Evolutionary conservation across 2,113 vertebrate genomes (phyloP), one percentile per base, ranked within the genome.

Genomic region (Lichenostomus cassidix): DNA sequence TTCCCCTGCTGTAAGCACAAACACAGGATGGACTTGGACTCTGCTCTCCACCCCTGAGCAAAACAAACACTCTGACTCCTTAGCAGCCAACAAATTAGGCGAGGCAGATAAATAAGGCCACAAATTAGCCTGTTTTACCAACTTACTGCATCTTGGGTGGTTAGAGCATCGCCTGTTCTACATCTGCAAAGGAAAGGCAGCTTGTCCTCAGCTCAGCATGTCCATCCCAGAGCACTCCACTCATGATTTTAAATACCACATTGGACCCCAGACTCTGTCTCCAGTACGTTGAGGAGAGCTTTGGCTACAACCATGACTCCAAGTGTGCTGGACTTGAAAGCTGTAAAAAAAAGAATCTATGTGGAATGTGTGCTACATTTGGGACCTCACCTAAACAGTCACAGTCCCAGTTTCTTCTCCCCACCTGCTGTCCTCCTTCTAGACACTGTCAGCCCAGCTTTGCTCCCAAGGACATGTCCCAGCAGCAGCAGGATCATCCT

Each of bases 371-470:
- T 10, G 11, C 35, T 31, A 25, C 15, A 2, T 16, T 62, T 31
- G 33, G 63, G 58, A 55, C 46, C 75, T 78, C 58, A 42, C 37
- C 41, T 31, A 1, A 14, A 9, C 14, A 22, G 14, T 8, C 71
- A 12, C 37, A 33, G 29, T 78, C 23, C 18, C 27, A 4, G 4
- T 24, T 62, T 58, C 31, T 63, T 52, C 41, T 83, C 19, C 62
- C 65, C 2, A 0, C 6, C 23, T 76, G 35, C 53, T 49, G 13
- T 39, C 20, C 24, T 79, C 19, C 27, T 35, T 10, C 27, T 37
- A 15, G 1, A 1, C 29, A 0, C 55, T n/a, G 3, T 15, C n/a
- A 29, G 10, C 35, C 49, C 49, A 44, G 39, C 2, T 0, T 8
- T 47, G 53, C 5, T 4, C 15, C 37, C 64, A 63, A 63, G 60